A percentile compares a stretch with the other conserved stretches of the same genome.
These are phyloP conservation scores for Shinisaurus crocodilurus DNA, from an alignment of 2,113 vertebrate species.

Conservation along the genomic window DNA sequence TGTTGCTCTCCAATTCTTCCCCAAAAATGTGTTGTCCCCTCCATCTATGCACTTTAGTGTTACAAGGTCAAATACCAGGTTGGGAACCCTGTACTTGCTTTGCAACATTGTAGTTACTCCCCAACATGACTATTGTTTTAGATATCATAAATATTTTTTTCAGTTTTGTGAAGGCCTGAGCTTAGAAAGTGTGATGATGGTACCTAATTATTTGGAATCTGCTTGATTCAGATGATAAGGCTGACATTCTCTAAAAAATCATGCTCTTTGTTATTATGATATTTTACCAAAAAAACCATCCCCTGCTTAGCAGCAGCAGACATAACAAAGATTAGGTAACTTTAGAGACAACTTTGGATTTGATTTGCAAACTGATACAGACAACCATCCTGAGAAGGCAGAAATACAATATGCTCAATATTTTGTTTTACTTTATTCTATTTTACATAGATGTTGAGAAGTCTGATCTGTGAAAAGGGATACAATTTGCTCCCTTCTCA, in stretches of 20 bases:
- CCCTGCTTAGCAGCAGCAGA: neutral
- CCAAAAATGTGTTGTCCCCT: neutral
- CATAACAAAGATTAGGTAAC: neutral
- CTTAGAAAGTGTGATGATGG: neutral
- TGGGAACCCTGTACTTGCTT: neutral
- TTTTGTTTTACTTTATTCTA: neutral
- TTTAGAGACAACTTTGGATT: neutral
- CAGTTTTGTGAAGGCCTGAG: neutral
- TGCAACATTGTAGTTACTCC: neutral
- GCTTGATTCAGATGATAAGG: neutral
- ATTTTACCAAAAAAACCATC: constrained; percentile 20
- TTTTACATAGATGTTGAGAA: constrained; percentile 4
- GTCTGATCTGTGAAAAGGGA: constrained; percentile 10
- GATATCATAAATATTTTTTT: neutral
- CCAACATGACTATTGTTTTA: neutral
- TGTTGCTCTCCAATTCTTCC: too few species aligned
- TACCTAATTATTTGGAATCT: neutral
- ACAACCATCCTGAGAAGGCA: neutral
- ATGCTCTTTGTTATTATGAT: constrained; percentile 42
- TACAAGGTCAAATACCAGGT: neutral
- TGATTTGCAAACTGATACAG: neutral
- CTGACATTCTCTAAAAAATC: constrained; percentile 3
- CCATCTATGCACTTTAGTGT: neutral
- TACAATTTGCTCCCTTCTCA: constrained; percentile 16
- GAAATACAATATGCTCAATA: neutral